A percentile compares a stretch with the other conserved stretches of the same genome.
Evolutionary conservation across 2,113 vertebrate species (phyloP).

Genomic region (Proteles cristata): DNA sequence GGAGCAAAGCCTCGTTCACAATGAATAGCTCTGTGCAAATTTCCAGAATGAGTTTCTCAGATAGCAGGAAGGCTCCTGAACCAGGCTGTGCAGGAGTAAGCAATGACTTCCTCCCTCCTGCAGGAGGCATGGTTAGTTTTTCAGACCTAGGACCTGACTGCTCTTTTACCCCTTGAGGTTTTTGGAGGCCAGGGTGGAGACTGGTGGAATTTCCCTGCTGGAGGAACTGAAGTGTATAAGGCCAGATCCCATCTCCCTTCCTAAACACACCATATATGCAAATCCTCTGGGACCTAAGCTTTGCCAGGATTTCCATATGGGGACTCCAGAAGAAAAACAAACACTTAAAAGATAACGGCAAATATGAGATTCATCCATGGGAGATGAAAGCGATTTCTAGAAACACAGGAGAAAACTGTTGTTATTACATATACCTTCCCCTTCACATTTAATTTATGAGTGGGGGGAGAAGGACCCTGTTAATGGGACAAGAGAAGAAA

Average conservation of each 20-base stretch:
- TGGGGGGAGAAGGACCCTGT: background rate
- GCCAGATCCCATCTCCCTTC: background rate
- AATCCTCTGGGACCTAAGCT: background rate
- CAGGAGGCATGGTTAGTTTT: background rate
- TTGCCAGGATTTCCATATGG: background rate
- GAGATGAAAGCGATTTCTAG: background rate
- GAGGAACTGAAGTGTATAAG: background rate
- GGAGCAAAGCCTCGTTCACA: constrained; percentile 23
- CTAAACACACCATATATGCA: background rate
- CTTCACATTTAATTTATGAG: background rate
- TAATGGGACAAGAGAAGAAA: background rate
- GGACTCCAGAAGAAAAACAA: background rate
- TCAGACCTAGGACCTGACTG: background rate
- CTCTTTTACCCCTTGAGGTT: background rate
- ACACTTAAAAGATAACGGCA: background rate
- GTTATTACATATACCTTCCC: background rate
- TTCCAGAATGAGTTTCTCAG: constrained; percentile 51
- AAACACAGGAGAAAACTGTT: background rate
- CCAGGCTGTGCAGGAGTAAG: constrained; percentile 33
- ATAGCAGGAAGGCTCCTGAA: background rate
- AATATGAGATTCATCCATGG: background rate
- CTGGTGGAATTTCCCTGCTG: background rate
- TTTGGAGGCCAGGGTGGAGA: background rate
- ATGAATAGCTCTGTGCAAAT: constrained; percentile 29
- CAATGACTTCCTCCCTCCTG: constrained; percentile 16